phyloP scores from a whole-genome alignment of 2,888 invertebrate genomes.

The Megastigmus dorsalis region DNA sequence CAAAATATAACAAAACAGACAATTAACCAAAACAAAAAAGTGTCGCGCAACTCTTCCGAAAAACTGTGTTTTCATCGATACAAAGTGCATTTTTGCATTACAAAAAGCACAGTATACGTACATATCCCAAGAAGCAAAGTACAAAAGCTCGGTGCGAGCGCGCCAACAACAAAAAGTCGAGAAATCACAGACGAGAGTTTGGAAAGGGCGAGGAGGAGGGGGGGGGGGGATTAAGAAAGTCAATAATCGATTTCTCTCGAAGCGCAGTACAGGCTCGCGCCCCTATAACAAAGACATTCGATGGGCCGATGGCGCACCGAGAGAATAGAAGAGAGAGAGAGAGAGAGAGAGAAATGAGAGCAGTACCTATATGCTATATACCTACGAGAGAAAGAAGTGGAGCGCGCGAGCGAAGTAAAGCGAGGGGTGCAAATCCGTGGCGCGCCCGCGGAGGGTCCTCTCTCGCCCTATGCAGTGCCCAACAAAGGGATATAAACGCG shows the following conservation, averaged over 20 bases:
- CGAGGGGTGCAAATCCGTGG: conserved; percentile 17
- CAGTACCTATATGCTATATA: too few species aligned
- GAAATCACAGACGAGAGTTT: background rate
- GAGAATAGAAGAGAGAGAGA: background rate
- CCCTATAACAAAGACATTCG: conserved; percentile 41
- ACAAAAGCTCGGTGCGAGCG: too few species aligned
- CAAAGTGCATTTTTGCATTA: too few species aligned
- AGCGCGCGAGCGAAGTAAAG: background rate
- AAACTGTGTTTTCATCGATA: too few species aligned
- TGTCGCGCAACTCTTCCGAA: too few species aligned
- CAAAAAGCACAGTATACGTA: too few species aligned
- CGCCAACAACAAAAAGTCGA: conserved; percentile 28
- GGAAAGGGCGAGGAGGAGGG: too few species aligned
- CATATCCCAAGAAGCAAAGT: too few species aligned
- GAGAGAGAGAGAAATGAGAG: conserved; percentile 17
- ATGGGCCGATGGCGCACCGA: background rate
- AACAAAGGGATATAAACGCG: conserved; percentile 25
- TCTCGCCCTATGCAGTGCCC: too few species aligned
- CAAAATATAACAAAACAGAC: too few species aligned
- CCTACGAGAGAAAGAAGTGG: conserved; percentile 6
- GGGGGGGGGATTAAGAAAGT: conserved; percentile 45
- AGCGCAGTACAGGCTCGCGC: conserved; percentile 38
- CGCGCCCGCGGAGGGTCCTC: too few species aligned
- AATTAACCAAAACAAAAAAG: too few species aligned
- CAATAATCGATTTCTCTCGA: conserved; percentile 47